Base-by-base conservation (phyloP, 2,797 vertebrate species). In the Knipowitschia caucasica region DNA sequence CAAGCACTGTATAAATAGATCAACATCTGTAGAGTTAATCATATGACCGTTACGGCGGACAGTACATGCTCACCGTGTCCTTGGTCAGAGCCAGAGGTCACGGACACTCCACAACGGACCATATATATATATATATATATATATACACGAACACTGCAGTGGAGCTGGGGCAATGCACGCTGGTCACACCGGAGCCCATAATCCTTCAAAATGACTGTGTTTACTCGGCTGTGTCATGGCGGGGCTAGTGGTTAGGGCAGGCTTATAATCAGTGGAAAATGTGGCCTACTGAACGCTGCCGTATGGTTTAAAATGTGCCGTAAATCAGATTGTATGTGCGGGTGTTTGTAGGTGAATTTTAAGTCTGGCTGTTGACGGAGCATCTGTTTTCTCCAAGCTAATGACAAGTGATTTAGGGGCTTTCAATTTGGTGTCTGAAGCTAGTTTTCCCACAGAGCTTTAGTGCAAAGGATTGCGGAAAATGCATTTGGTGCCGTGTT, bases 111-210 rank as follows among this genome's bases (percentile, higher is more conserved):
- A 40, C 39, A n/a, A n/a, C n/a, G n/a, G n/a, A n/a, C n/a, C n/a
- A n/a, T n/a, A n/a, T n/a, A n/a, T n/a, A n/a, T n/a, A n/a, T n/a
- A n/a, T n/a, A n/a, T n/a, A n/a, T n/a, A n/a, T n/a, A n/a, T n/a
- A n/a, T n/a, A n/a, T n/a, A n/a, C n/a, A n/a, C n/a, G n/a, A 45
- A 35, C 40, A 24, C 35, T 62, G 40, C 23, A 44, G 56, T 63
- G 59, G 46, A 40, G 24, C 12, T 34, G 30, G 18, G 49, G 27
- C 14, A 7, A 7, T 15, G 21, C 7, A 35, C 34, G 46, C 34
- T 36, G 36, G 43, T 55, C 62, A 23, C 55, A 39, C 50, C 29
- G 42, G 33, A 45, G 26, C 56, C 53, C 47, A 50, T 55, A 50
- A 39, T 59, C 53, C 52, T 36, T 36, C 11, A 31, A 40, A 20